Evolutionary conservation across 2,113 vertebrate species (phyloP), one percentile per base, ranked within the genome.

Genomic region (Colistium nudipinnis): DNA sequence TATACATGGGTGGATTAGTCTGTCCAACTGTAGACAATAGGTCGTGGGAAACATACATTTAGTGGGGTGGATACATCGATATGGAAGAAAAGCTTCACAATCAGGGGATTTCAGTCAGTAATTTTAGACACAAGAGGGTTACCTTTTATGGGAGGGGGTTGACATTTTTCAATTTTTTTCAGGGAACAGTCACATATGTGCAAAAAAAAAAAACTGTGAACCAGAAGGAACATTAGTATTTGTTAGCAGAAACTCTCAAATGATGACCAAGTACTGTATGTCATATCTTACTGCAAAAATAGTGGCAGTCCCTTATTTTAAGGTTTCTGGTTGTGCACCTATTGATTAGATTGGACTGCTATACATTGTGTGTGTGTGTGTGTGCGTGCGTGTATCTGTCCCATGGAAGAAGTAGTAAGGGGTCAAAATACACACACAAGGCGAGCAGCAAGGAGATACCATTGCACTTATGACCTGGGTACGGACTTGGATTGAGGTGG

Each of bases 1-100:
- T n/a, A n/a, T n/a, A n/a, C n/a, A n/a, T n/a, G n/a, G n/a, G n/a
- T 67, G 70, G 74, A 80, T 76, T 73, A 82, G 62, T 76, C 68
- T 74, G 80, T 48, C 9, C 39, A 7, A 28, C 33, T 24, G 48
- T 39, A 17, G 49, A 48, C 55, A 17, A 35, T 1, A 19, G 35
- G 33, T 66, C 48, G 51, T 14, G 19, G 1, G 64, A n/a, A 33
- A 22, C n/a, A 55, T 52, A 35, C 41, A 44, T n/a, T 20, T 2
- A 20, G 4, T 38, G 16, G 31, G 47, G 39, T 56, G 47, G 43
- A 54, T 22, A 28, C 38, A 48, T n/a, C n/a, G n/a, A n/a, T 54
- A 38, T 33, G 51, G 47, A 80, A 17, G 22, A 47, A 62, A 55
- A 44, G 30, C 17, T 60, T 5, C 22, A 45, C 5, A 31, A 11